phyloP scores from a whole-genome alignment of 1,140 invertebrate genomes.

The Hycleus cichorii region DNA sequence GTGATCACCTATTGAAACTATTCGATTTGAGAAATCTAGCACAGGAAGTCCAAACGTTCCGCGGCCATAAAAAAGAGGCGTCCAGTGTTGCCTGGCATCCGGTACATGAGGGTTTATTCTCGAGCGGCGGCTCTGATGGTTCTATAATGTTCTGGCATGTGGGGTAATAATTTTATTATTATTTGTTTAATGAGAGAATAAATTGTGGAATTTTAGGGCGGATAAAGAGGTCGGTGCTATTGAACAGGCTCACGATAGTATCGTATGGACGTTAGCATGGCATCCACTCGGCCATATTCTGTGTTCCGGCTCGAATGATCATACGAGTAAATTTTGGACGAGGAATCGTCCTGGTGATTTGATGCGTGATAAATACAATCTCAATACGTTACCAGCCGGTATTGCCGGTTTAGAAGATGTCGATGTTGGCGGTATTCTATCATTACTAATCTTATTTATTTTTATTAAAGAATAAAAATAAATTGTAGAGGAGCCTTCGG shows the following conservation, averaged over 20 bases:
- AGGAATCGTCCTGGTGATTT: slow-evolving; percentile 95
- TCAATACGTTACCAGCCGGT: slow-evolving; percentile 84
- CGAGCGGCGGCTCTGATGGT: slow-evolving; percentile 95
- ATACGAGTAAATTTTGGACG: slow-evolving; percentile 99
- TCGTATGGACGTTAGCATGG: slow-evolving; percentile 98
- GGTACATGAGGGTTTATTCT: slow-evolving; percentile 91
- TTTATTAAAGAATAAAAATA: too few relatives aligned
- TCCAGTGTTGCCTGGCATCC: slow-evolving; percentile 98
- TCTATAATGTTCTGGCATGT: slow-evolving; percentile 98
- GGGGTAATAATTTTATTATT: slow-evolving; percentile 54
- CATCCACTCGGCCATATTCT: slow-evolving; percentile 98
- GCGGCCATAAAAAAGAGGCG: slow-evolving; percentile 98
- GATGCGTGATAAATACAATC: slow-evolving; percentile 95
- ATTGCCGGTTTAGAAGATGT: slow-evolving; percentile 62
- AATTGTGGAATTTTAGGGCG: slow-evolving; percentile 52
- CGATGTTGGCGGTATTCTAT: slow-evolving; percentile 48
- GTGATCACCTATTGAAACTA: slow-evolving; percentile 96
- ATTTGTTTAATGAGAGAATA: neutral
- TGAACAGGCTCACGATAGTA: slow-evolving; percentile 97
- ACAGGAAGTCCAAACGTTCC: slow-evolving; percentile 91
- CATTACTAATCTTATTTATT: neutral
- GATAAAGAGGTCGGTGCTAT: slow-evolving; percentile 98
- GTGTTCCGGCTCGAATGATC: slow-evolving; percentile 96
- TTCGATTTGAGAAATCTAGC: slow-evolving; percentile 95
- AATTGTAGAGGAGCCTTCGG: slow-evolving; percentile 62